Conservation (phyloP, 2,113 vertebrate species). For the Scartelaos histophorus region DNA sequence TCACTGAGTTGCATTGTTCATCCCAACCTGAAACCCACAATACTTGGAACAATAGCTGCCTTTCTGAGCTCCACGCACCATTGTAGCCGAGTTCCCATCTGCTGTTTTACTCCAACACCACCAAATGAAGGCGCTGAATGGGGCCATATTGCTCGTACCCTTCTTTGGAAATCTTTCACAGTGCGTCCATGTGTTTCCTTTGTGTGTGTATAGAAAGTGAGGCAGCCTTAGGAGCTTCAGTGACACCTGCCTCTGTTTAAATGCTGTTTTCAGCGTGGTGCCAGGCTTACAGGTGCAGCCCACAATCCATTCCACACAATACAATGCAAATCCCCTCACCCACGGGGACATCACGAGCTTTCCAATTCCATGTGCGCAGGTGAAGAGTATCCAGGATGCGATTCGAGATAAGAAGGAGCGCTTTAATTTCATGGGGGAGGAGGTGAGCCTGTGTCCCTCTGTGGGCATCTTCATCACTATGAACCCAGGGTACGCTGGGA, state of each 20-base stretch:
- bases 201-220: neutral
- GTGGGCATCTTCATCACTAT: conserved; percentile 99
- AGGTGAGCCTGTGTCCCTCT: conserved; percentile 85
- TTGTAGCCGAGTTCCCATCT: neutral
- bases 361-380: conserved; percentile 67
- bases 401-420: conserved; percentile 87
- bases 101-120: neutral
- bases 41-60: neutral
- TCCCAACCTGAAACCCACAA: neutral
- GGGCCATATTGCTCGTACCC: neutral
- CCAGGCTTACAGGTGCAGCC: neutral
- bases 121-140: neutral
- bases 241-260: conserved; percentile 8
- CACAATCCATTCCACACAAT: neutral
- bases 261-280: neutral
- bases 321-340: neutral
- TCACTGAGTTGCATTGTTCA: neutral
- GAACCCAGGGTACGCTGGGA: conserved; percentile 95
- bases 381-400: conserved; percentile 96
- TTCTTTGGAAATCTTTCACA: neutral
- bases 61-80: neutral
- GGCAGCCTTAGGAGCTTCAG: neutral
- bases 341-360: neutral
- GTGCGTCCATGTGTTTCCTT: neutral
- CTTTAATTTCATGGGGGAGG: conserved; percentile 95